Base-by-base conservation (phyloP, 2,797 vertebrate genomes). In the Pampus argenteus region DNA sequence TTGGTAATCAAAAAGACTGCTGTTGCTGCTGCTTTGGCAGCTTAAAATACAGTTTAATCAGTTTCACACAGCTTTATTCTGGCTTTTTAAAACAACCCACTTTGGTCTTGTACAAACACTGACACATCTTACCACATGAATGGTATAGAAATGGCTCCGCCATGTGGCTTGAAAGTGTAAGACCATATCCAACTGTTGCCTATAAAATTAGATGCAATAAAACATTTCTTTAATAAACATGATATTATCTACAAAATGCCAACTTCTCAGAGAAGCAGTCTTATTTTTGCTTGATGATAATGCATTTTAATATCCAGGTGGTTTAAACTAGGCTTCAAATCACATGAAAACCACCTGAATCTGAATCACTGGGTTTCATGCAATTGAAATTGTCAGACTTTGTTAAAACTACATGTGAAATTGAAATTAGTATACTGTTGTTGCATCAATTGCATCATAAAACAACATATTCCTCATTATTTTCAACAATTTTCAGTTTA, bases 101-200 rank as follows among this genome's bases (percentile, higher is more conserved):
- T n/a, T n/a, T n/a, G n/a, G n/a, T n/a, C n/a, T n/a, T n/a, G n/a
- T n/a, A n/a, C 17, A 57, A 48, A 23, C 6, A 50, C 2, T 3
- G 22, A 28, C 9, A 34, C 3, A 5, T 45, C 42, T 48, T 25
- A 52, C 1, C 13, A 26, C 1, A 42, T 42, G 7, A 64, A 64
- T 0, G 5, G 29, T 79, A 45, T 81, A 61, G 48, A 78, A 86
- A 86, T 73, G 58, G 79, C 82, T 51, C 88, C 89, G 73, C 76
- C 86, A 72, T 77, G 85, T 84, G 89, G 82, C 44, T 28, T 0
- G 22, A 55, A 78, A 20, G 67, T 90, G 57, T 0, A 92, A 18
- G 61, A 31, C 18, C 34, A 0, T 45, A 22, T 34, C 10, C 2
- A 15, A 17, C n/a, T 50, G 17, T 9, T 60, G 20, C 40, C 8